These are phyloP conservation scores for Oppia nitens DNA, from an alignment of 1,140 invertebrate genomes.

Conservation along the genomic window DNA sequence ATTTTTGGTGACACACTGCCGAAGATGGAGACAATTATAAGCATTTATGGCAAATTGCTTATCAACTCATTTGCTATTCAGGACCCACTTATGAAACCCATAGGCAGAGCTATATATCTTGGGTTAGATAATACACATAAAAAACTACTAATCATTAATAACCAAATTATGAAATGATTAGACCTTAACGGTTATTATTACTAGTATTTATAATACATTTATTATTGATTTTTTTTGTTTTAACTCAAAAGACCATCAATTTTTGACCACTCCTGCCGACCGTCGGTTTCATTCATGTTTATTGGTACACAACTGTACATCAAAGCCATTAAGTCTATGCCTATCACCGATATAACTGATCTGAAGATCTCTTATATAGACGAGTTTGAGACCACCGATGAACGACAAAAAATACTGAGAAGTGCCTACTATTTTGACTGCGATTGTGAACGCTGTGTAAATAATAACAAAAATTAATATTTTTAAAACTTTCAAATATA, in stretches of 20 bases:
- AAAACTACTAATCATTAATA: background rate
- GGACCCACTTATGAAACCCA: background rate
- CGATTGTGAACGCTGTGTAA: constrained; percentile 2
- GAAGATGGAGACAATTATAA: background rate
- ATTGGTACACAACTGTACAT: constrained; percentile 2
- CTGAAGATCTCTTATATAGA: constrained; percentile 10
- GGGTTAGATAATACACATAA: constrained; percentile 4
- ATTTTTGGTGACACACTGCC: background rate
- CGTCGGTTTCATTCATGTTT: constrained; percentile 10
- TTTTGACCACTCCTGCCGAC: constrained; percentile 12
- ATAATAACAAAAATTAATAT: background rate
- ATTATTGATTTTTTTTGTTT: background rate
- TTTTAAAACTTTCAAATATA: no score
- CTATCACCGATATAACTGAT: background rate
- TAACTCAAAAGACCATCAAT: constrained; percentile 10
- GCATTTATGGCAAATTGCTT: constrained; percentile 14
- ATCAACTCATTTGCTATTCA: constrained; percentile 16
- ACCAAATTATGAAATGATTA: no score
- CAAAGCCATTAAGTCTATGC: constrained; percentile 1
- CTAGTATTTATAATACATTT: background rate
- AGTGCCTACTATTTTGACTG: constrained; percentile 9
- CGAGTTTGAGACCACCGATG: constrained; percentile 9
- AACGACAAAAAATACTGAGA: constrained; percentile 1
- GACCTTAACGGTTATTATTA: no score
- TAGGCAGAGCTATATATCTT: constrained; percentile 12